Evolutionary conservation across 2,888 invertebrate species (phyloP).

Genomic region (Penaeus monodon): DNA sequence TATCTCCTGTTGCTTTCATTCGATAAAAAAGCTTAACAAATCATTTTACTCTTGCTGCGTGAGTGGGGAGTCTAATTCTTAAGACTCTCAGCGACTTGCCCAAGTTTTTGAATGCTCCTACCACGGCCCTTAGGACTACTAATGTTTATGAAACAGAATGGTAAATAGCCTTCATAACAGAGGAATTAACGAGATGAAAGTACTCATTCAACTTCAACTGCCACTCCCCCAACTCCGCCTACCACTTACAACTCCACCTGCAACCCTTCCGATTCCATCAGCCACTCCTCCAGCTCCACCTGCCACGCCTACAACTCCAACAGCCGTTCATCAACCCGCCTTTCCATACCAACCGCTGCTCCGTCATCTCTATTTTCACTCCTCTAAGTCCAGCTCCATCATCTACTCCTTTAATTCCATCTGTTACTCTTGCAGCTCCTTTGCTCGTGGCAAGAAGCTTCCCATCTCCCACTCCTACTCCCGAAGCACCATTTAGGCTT

Average conservation of each 20-base stretch:
- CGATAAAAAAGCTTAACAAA: no score
- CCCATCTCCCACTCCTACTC: not conserved
- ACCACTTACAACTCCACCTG: not conserved
- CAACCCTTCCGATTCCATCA: not conserved
- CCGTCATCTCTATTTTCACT: no score
- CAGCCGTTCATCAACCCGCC: not conserved
- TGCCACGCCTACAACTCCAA: not conserved
- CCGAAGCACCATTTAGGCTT: not conserved
- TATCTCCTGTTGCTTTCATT: no score
- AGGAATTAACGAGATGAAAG: no score
- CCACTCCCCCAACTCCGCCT: not conserved
- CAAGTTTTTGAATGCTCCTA: no score
- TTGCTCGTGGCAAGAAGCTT: not conserved
- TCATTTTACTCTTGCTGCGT: no score
- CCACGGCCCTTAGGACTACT: no score
- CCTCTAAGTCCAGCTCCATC: not conserved
- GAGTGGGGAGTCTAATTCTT: no score
- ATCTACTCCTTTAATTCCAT: not conserved
- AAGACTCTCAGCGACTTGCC: no score
- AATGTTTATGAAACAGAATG: no score
- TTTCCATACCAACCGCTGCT: no score
- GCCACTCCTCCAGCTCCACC: not conserved
- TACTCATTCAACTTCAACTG: not conserved
- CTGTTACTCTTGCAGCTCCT: not conserved
- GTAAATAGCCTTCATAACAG: no score